These are phyloP conservation scores for Dicerorhinus sumatrensis DNA, from an alignment of 2,113 vertebrate species.

Conservation along the genomic window DNA sequence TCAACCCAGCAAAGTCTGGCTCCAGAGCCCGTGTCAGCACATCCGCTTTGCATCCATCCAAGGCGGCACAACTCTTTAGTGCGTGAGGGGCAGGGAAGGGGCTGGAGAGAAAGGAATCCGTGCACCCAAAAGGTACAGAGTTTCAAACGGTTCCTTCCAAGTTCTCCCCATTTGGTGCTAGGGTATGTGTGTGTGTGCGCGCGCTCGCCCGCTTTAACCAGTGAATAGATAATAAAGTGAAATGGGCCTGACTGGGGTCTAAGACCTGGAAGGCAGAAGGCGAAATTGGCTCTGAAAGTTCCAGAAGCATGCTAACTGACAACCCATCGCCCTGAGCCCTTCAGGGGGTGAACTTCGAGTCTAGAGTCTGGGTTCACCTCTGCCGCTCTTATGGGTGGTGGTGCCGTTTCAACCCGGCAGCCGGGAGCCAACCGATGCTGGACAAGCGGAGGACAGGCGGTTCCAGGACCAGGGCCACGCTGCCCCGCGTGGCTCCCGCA, in stretches of 20 bases:
- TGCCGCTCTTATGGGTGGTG: not conserved
- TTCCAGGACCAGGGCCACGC: not conserved
- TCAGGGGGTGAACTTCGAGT: not conserved
- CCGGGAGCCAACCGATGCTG: not conserved
- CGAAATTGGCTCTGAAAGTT: not conserved
- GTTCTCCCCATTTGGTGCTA: not conserved
- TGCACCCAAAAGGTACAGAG: not conserved
- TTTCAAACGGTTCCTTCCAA: not conserved
- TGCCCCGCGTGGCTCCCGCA: not conserved
- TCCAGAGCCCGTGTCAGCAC: not conserved
- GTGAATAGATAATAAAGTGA: not conserved
- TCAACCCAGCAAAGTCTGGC: not conserved
- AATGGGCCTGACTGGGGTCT: not conserved
- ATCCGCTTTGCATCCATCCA: not conserved
- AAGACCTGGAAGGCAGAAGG: not conserved
- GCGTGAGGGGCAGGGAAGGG: too few relatives aligned
- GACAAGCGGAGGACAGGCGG: too few relatives aligned
- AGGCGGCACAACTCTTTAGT: not conserved
- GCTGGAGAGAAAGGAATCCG: not conserved
- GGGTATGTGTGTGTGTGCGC: too few relatives aligned
- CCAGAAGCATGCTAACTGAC: not conserved
- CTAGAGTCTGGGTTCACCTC: not conserved
- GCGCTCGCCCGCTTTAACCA: not conserved
- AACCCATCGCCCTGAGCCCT: not conserved
- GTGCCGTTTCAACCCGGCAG: not conserved